A percentile compares a stretch with the other conserved stretches of the same genome.
Evolutionary conservation across 1,140 invertebrate genomes (phyloP).

Genomic region (Ips typographus): DNA sequence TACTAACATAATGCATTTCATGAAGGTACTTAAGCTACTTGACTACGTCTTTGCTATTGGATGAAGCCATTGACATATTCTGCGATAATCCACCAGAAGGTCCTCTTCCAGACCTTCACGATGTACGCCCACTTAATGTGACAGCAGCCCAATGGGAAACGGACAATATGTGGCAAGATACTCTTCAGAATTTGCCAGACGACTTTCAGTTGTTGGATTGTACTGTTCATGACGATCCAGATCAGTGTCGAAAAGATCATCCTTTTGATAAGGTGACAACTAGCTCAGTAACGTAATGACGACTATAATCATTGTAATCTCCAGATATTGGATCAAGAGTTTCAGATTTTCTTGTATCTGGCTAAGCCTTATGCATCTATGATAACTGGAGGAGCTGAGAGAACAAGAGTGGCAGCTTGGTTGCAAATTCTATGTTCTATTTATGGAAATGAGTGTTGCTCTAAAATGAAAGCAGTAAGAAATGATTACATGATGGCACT

Average conservation of each 20-base stretch:
- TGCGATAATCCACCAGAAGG: constrained; percentile 40
- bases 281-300: neutral
- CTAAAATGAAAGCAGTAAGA: constrained; percentile 52
- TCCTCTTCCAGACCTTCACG: constrained; percentile 41
- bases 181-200: constrained; percentile 42
- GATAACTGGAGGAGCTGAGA: constrained; percentile 46
- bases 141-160: constrained; percentile 48
- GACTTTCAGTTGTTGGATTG: constrained; percentile 46
- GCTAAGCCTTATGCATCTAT: constrained; percentile 50
- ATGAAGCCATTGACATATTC: constrained; percentile 47
- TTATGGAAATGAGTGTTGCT: constrained; percentile 46
- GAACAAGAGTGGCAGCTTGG: constrained; percentile 51
- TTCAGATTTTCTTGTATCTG: constrained; percentile 52
- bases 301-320: neutral
- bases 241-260: constrained; percentile 46
- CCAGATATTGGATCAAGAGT: constrained; percentile 53
- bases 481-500: constrained; percentile 56
- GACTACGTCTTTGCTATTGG: constrained; percentile 45
- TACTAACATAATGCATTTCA: neutral
- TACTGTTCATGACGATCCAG: constrained; percentile 41
- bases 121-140: constrained; percentile 29
- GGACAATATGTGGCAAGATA: constrained; percentile 49
- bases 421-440: constrained; percentile 52
- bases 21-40: constrained; percentile 46
- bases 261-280: constrained; percentile 42